Evolutionary conservation across 2,797 vertebrate genomes (phyloP), one percentile per base, ranked within the genome.

Genomic region (Jordanella pulchra): DNA sequence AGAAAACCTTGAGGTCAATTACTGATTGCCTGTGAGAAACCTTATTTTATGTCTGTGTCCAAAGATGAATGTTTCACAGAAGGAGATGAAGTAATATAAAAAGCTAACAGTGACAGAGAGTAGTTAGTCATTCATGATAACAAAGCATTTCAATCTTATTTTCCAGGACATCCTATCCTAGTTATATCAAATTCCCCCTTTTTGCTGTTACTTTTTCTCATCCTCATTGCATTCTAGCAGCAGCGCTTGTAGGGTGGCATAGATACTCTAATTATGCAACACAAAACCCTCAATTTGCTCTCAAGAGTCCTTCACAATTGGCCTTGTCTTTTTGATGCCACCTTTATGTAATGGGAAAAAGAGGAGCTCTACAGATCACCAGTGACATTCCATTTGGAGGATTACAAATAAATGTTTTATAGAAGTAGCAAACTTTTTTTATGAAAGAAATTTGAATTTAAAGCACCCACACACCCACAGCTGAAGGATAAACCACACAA

Each of bases 121-220:
- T 90, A 93, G 85, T 91, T 87, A 91, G 90, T 93, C 89, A 91
- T 82, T 87, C 73, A 89, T 93, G 86, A 93, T 80, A 87, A 87
- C 81, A 88, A 93, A 89, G 91, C 89, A 93, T 92, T 90, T 93
- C 89, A 92, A 93, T 93, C 25, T 25, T 64, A 44, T 42, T 42
- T 90, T 87, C 84, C 84, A 85, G 84, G 87, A 90, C 89, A 91
- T 89, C 79, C 84, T 87, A 88, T 80, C 78, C 80, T 71, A 80
- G 84, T 86, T 86, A 88, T 86, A 73, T 2, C 81, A 76, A 35
- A 69, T 79, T 89, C 79, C 73, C 81, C 85, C 84, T 73, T 84
- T 77, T 71, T 65, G 69, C 72, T 53, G 68, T 67, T 79, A 71
- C 67, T 64, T 81, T 68, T 80, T 64, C 74, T 39, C 17, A 1